Percentiles rank a stretch among this genome's conserved stretches.
These are phyloP conservation scores for Aphelinus certus DNA, from an alignment of 1,140 invertebrate genomes.

Conservation along the genomic window DNA sequence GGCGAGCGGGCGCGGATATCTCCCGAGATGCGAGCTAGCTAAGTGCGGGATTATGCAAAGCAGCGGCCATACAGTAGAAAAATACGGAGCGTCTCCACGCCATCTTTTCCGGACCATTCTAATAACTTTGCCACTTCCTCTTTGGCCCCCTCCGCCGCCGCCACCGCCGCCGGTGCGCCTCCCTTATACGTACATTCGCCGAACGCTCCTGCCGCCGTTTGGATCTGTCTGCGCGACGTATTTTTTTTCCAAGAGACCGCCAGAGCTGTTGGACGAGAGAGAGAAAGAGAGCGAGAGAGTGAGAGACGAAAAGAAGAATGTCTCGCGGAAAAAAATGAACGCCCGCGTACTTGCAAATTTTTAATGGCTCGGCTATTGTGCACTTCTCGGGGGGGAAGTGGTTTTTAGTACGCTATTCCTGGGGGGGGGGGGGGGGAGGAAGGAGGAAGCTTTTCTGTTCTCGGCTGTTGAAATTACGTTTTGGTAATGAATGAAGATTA, in stretches of 20 bases:
- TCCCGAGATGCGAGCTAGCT: slow-evolving; percentile 53
- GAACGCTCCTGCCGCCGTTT: slow-evolving; percentile 4
- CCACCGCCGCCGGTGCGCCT: slow-evolving; percentile 11
- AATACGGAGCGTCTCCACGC: slow-evolving; percentile 68
- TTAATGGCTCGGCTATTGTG: slow-evolving; percentile 7
- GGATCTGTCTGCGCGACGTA: not conserved
- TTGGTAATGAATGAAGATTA: not conserved
- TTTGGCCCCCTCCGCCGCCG: slow-evolving; percentile 39
- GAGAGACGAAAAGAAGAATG: too few relatives aligned
- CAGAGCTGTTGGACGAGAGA: not conserved
- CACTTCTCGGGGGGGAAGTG: slow-evolving; percentile 12
- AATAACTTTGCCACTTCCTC: slow-evolving; percentile 64
- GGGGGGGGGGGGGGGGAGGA: too few relatives aligned
- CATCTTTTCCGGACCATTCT: slow-evolving; percentile 69
- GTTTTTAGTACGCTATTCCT: slow-evolving; percentile 10
- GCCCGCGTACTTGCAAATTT: slow-evolving; percentile 23
- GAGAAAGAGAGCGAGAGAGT: not conserved
- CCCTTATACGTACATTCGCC: not conserved
- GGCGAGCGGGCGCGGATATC: slow-evolving; percentile 30
- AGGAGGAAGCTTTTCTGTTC: not conserved
- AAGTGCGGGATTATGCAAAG: slow-evolving; percentile 69
- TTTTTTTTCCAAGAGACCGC: not conserved
- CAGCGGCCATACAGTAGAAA: slow-evolving; percentile 68
- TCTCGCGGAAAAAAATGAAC: not conserved
- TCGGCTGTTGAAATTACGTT: not conserved